phyloP scores from a whole-genome alignment of 2,888 invertebrate genomes.

The Carabus problematicus region DNA sequence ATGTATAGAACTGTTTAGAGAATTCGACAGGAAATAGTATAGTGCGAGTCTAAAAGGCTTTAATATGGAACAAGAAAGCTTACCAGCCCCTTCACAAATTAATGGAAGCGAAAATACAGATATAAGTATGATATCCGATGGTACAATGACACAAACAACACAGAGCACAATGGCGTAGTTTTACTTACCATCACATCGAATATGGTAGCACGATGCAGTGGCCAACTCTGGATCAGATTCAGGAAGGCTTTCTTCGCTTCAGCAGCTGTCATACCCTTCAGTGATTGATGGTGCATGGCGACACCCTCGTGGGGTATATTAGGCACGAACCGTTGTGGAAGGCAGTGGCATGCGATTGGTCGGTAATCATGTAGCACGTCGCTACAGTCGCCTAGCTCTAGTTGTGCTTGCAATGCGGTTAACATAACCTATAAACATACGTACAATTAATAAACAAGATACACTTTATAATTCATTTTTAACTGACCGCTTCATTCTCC shows the following conservation, averaged over 20 bases:
- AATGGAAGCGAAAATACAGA: conserved; percentile 1
- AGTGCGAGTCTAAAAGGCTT: no score
- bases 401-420: conserved; percentile 91
- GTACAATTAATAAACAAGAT: conserved; percentile 36
- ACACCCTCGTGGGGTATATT: conserved; percentile 83
- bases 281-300: conserved; percentile 88
- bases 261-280: conserved; percentile 83
- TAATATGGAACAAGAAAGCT: neutral
- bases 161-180: no score
- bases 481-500: conserved; percentile 90
- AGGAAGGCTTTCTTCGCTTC: conserved; percentile 93
- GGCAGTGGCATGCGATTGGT: conserved; percentile 77
- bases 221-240: conserved; percentile 93
- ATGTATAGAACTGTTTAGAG: neutral
- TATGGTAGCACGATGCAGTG: conserved; percentile 89
- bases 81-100: no score
- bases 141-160: conserved; percentile 35
- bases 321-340: conserved; percentile 83
- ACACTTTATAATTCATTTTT: conserved; percentile 1
- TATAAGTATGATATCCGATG: conserved; percentile 18
- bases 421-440: conserved; percentile 78
- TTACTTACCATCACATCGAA: conserved; percentile 87
- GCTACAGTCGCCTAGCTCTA: conserved; percentile 85
- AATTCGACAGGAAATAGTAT: no score
- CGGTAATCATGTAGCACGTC: conserved; percentile 71